phyloP scores from a whole-genome alignment of 2,113 vertebrate species.

The Cygnus buccinator region DNA sequence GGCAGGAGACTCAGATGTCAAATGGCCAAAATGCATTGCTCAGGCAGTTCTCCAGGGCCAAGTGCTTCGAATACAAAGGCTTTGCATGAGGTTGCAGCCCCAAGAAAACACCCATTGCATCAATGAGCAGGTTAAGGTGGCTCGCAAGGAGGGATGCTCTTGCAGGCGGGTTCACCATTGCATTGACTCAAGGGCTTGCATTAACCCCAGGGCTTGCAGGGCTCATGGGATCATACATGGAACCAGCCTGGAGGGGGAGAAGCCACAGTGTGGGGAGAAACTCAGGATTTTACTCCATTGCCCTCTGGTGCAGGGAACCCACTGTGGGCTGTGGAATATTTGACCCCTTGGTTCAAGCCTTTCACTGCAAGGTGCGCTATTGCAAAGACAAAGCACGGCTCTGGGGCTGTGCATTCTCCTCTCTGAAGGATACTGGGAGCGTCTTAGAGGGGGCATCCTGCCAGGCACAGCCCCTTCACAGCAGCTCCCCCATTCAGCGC shows the following conservation, averaged over 20 bases:
- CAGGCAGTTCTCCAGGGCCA: rapidly evolving
- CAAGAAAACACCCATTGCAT: rapidly evolving
- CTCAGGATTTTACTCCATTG: background rate
- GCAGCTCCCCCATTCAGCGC: background rate
- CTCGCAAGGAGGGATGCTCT: background rate
- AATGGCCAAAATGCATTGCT: background rate
- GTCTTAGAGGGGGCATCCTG: background rate
- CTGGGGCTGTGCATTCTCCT: background rate
- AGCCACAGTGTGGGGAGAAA: background rate
- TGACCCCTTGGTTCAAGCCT: background rate
- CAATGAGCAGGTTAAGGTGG: background rate
- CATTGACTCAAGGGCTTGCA: background rate
- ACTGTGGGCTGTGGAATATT: background rate
- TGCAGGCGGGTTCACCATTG: background rate
- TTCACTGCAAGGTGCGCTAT: background rate
- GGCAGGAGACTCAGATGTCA: background rate
- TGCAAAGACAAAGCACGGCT: background rate
- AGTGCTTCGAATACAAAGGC: background rate
- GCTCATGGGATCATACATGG: background rate
- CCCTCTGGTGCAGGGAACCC: background rate
- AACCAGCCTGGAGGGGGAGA: rapidly evolving
- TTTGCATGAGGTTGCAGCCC: background rate
- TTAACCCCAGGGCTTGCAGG: background rate
- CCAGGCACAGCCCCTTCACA: background rate
- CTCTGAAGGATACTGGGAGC: background rate